Percentiles rank a stretch among this genome's conserved stretches.
phyloP scores from a whole-genome alignment of 2,888 invertebrate species.

The Calameuta filiformis region DNA sequence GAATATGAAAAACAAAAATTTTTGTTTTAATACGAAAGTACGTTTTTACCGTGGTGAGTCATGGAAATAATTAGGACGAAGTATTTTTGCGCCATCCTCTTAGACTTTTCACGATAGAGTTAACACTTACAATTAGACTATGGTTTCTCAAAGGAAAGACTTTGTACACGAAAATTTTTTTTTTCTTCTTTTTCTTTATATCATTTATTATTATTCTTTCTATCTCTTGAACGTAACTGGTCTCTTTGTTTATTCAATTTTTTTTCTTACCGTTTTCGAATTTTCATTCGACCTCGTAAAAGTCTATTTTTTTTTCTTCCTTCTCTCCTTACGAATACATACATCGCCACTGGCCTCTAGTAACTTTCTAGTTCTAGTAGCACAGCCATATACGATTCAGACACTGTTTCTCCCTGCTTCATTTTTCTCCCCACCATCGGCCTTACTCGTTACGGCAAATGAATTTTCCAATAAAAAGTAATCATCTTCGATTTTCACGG shows the following conservation, averaged over 20 bases:
- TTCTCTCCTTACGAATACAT: too few relatives aligned
- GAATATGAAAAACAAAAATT: neutral
- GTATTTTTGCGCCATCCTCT: neutral
- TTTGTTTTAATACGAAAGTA: neutral
- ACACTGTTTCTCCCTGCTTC: neutral
- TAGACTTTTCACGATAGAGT: neutral
- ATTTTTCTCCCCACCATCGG: neutral
- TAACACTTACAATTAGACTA: neutral
- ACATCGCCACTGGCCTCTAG: neutral
- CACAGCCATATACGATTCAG: neutral
- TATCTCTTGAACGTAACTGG: too few relatives aligned
- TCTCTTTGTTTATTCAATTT: neutral
- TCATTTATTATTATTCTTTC: neutral
- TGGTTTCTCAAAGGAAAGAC: neutral
- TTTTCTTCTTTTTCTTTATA: neutral
- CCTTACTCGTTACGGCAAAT: neutral
- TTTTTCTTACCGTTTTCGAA: neutral
- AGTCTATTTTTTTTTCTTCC: neutral
- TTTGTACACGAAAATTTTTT: neutral
- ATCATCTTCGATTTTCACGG: neutral
- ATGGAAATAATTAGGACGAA: neutral
- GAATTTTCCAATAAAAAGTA: neutral
- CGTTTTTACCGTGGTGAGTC: neutral
- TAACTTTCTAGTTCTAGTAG: neutral
- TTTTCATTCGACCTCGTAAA: neutral